Evolutionary conservation across 2,888 invertebrate species (phyloP).

Genomic region (Drosophila greeni): DNA sequence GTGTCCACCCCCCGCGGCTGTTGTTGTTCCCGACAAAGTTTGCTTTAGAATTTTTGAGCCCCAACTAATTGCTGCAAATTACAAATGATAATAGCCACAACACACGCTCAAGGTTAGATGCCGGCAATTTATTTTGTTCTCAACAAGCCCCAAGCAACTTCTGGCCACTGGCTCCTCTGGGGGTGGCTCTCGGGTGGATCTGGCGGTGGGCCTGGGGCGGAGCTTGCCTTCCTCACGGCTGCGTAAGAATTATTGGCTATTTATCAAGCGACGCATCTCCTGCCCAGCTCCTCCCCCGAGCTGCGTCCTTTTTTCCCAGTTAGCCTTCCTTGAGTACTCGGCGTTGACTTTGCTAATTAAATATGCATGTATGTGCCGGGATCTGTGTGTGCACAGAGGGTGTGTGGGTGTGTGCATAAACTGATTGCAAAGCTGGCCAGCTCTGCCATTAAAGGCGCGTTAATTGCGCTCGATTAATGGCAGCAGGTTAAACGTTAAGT

Average conservation of each 20-base stretch:
- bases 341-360: conserved; percentile 69
- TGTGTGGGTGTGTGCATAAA: conserved; percentile 20
- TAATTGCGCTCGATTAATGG: conserved; percentile 72
- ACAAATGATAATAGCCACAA: conserved; percentile 75
- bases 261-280: conserved; percentile 70
- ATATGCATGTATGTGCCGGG: conserved; percentile 55
- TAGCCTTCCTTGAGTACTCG: conserved; percentile 35
- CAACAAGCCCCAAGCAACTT: conserved; percentile 41
- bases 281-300: conserved; percentile 36
- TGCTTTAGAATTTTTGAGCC: conserved; percentile 75
- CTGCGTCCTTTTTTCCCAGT: conserved; percentile 17
- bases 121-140: conserved; percentile 68
- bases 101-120: conserved; percentile 71
- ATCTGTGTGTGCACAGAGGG: conserved; percentile 14
- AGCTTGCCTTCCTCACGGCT: conserved; percentile 22
- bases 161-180: neutral
- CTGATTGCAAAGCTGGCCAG: conserved; percentile 34
- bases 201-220: conserved; percentile 20
- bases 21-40: conserved; percentile 62
- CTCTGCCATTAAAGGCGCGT: conserved; percentile 64
- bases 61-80: conserved; percentile 74
- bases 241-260: conserved; percentile 72
- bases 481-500: conserved; percentile 73
- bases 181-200: conserved; percentile 1
- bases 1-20: conserved; percentile 13